Conservation (phyloP, 2,797 vertebrate genomes). For the Pseudopleuronectes americanus region DNA sequence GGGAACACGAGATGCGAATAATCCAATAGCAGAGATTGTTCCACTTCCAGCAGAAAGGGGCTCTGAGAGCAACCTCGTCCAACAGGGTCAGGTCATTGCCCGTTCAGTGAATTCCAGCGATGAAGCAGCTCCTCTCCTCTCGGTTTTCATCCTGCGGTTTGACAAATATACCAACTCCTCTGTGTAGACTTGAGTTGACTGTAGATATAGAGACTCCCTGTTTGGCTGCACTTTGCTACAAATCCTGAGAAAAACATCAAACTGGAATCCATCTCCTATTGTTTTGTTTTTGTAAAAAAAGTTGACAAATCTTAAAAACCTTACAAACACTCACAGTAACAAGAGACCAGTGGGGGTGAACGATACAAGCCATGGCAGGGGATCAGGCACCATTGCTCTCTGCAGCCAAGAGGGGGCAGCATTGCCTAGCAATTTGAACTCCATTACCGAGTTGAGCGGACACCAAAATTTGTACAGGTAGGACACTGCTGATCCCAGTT, state of each 20-base stretch:
- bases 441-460: slow-evolving; percentile 23
- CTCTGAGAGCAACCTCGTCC: slow-evolving; percentile 2
- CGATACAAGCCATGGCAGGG: slow-evolving; percentile 47
- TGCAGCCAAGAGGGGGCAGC: slow-evolving; percentile 65
- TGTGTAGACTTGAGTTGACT: slow-evolving; percentile 13
- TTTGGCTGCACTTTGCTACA: slow-evolving; percentile 54
- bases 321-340: slow-evolving; percentile 73
- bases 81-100: background rate
- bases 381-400: slow-evolving; percentile 32
- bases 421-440: slow-evolving; percentile 37
- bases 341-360: slow-evolving; percentile 70
- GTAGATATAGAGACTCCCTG: slow-evolving; percentile 23
- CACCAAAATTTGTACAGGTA: slow-evolving; percentile 31
- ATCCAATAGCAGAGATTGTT: slow-evolving; percentile 5
- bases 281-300: slow-evolving; percentile 41
- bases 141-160: background rate
- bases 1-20: slow-evolving; percentile 16
- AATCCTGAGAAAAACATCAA: slow-evolving; percentile 69
- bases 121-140: background rate
- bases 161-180: slow-evolving; percentile 8
- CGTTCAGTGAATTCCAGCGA: background rate
- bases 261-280: slow-evolving; percentile 14
- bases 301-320: slow-evolving; percentile 59
- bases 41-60: background rate
- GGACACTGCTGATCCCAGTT: slow-evolving; percentile 41